phyloP scores from a whole-genome alignment of 2,113 vertebrate genomes.

The Taxidea taxus region DNA sequence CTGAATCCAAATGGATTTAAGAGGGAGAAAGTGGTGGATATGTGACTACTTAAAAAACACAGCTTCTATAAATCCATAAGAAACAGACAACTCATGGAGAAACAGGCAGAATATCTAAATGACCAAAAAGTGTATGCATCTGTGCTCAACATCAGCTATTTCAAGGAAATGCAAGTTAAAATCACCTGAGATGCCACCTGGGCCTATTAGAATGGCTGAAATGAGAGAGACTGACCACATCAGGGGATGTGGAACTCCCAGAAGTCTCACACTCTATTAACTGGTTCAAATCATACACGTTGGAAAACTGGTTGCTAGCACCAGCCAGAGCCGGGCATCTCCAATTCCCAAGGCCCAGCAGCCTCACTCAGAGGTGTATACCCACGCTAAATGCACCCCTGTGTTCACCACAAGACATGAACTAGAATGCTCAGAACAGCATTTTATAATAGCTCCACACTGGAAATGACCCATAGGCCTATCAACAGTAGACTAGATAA shows the following conservation, averaged over 20 bases:
- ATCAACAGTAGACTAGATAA: background rate
- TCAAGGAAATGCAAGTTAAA: background rate
- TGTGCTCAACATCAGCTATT: background rate
- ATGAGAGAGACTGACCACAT: background rate
- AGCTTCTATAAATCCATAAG: background rate
- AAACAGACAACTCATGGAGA: background rate
- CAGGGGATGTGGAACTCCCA: background rate
- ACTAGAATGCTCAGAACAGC: background rate
- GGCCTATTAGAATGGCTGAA: background rate
- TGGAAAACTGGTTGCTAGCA: background rate
- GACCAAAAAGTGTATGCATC: background rate
- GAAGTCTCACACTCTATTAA: background rate
- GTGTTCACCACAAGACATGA: background rate
- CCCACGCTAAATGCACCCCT: background rate
- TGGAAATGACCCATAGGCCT: background rate
- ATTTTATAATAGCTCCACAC: background rate
- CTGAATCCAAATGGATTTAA: background rate
- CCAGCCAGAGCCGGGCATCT: background rate
- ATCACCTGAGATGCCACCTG: background rate
- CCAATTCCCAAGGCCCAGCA: background rate
- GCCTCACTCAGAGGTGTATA: no score
- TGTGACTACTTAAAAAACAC: background rate
- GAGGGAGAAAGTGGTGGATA: background rate
- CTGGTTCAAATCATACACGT: fast-evolving
- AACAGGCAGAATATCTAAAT: background rate